Evolutionary conservation across 2,797 vertebrate genomes (phyloP).

Genomic region (Eurystomus glaucurus): DNA sequence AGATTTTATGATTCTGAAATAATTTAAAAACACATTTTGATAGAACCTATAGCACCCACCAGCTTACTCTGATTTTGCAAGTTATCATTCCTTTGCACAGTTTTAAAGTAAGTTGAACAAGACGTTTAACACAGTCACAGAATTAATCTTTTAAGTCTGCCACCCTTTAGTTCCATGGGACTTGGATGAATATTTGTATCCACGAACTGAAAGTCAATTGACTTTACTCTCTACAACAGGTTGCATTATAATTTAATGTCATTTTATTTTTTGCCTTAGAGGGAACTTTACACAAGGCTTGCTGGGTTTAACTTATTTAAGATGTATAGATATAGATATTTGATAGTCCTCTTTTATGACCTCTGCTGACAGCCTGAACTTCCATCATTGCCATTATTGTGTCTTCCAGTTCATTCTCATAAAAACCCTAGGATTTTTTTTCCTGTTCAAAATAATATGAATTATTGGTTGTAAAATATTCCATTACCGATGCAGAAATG

Average conservation of each 20-base stretch:
- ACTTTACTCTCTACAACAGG: background rate
- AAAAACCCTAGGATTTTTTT: background rate
- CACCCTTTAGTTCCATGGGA: background rate
- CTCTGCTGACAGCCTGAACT: background rate
- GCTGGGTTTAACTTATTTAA: background rate
- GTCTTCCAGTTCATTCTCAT: background rate
- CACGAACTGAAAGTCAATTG: background rate
- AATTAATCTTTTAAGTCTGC: background rate
- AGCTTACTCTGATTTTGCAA: conserved; percentile 61
- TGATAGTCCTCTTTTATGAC: background rate
- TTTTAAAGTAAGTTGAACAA: conserved; percentile 20
- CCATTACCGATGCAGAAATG: background rate
- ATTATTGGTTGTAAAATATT: background rate
- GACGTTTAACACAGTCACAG: background rate
- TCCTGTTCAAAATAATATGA: background rate
- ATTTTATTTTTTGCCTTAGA: background rate
- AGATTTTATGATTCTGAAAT: conserved; percentile 84
- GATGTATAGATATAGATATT: background rate
- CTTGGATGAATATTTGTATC: background rate
- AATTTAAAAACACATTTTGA: conserved; percentile 79
- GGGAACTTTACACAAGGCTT: background rate
- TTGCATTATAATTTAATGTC: background rate
- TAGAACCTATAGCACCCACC: conserved; percentile 56
- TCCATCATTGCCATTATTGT: background rate
- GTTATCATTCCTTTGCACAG: conserved; percentile 18